Percentiles rank a stretch among this genome's conserved stretches.
phyloP scores from a whole-genome alignment of 2,888 invertebrate genomes.

The Tridacna crocea region DNA sequence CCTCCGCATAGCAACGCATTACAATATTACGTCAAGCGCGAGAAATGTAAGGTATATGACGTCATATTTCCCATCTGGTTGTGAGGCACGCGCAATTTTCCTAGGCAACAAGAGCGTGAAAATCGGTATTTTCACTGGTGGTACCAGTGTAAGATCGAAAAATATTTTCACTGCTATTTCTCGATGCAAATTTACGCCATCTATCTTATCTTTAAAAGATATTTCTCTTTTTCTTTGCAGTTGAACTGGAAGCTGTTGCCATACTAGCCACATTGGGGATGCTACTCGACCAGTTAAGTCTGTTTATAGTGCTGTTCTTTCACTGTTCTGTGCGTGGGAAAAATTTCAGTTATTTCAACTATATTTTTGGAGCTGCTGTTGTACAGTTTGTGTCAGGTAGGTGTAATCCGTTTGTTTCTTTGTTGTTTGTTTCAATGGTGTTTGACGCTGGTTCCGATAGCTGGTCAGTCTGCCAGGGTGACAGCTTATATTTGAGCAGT shows the following conservation, averaged over 20 bases:
- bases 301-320: slow-evolving; percentile 35
- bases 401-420: neutral
- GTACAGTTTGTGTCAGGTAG: slow-evolving; percentile 43
- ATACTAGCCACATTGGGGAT: slow-evolving; percentile 50
- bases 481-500: no score
- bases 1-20: no score
- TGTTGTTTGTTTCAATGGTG: neutral
- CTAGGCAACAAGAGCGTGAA: no score
- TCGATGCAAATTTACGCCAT: no score
- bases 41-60: no score
- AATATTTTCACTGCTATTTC: no score
- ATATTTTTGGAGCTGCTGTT: slow-evolving; percentile 38
- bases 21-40: no score
- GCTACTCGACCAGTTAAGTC: slow-evolving; percentile 24
- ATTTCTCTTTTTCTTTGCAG: slow-evolving; percentile 14
- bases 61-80: no score
- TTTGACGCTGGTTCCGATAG: neutral
- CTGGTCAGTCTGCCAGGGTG: neutral
- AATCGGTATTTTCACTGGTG: no score
- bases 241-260: slow-evolving; percentile 45
- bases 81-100: no score
- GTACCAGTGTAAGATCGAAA: no score
- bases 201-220: no score
- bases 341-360: slow-evolving; percentile 43
- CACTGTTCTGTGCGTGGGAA: slow-evolving; percentile 45